Conservation (phyloP, 2,797 vertebrate genomes). For the Myotis findleyi region DNA sequence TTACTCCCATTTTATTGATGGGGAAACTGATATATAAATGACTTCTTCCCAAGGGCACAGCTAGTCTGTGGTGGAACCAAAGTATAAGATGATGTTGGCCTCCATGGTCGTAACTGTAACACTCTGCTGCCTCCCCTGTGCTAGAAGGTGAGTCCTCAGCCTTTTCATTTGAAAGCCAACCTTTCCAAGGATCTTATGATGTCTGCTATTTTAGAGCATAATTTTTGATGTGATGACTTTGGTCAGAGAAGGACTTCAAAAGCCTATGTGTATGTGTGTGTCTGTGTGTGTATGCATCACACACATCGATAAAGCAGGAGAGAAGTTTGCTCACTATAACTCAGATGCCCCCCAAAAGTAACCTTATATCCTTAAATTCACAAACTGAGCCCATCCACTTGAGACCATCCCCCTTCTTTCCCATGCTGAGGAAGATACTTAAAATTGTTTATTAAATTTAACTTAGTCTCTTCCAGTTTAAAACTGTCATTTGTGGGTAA, state of each 20-base stretch:
- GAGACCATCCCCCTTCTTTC: not conserved
- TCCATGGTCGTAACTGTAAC: not conserved
- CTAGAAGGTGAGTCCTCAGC: not conserved
- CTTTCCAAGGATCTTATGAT: not conserved
- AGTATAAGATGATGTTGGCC: not conserved
- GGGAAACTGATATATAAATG: not conserved
- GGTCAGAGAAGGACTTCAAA: not conserved
- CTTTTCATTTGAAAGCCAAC: not conserved
- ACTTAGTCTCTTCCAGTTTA: not conserved
- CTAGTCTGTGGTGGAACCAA: not conserved
- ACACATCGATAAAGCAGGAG: not conserved
- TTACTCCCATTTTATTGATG: not conserved
- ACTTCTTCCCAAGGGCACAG: not conserved
- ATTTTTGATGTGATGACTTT: conserved; percentile 13
- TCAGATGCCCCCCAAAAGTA: not conserved
- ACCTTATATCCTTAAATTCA: not conserved
- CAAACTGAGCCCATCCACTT: not conserved
- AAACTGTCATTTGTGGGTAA: not conserved
- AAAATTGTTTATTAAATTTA: not conserved
- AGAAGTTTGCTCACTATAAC: not conserved
- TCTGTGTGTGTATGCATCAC: not conserved
- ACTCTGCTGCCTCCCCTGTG: not conserved
- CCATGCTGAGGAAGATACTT: not conserved
- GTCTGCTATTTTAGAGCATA: not conserved
- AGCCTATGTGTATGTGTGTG: not conserved